phyloP scores from a whole-genome alignment of 2,113 vertebrate genomes.

The Tonatia bakeri region DNA sequence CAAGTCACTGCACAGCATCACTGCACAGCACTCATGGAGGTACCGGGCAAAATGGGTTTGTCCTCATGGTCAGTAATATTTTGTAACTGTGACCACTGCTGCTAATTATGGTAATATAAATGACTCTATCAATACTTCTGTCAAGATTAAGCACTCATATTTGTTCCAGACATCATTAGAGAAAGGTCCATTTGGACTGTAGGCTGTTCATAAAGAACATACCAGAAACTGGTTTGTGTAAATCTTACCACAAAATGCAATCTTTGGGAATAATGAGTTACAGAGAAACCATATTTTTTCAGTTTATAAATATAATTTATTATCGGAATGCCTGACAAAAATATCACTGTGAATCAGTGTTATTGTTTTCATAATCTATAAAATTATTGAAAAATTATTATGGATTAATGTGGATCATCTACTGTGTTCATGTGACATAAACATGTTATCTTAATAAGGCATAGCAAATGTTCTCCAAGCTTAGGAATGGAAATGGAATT shows the following conservation, averaged over 20 bases:
- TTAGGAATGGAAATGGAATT: conserved; percentile 11
- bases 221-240: background rate
- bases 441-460: background rate
- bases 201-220: background rate
- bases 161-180: background rate
- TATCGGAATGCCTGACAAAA: background rate
- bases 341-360: background rate
- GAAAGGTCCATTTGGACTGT: background rate
- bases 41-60: conserved; percentile 26
- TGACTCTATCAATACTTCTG: background rate
- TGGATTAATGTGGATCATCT: background rate
- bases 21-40: background rate
- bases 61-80: conserved; percentile 20
- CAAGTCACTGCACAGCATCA: background rate
- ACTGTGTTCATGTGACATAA: background rate
- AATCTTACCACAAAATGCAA: background rate
- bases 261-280: background rate
- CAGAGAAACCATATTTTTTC: background rate
- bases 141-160: background rate
- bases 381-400: background rate
- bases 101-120: background rate
- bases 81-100: background rate
- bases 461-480: background rate
- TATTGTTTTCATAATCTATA: background rate
- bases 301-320: background rate